These are phyloP conservation scores for Microtus ochrogaster DNA, from an alignment of 2,113 vertebrate species.

Conservation along the genomic window DNA sequence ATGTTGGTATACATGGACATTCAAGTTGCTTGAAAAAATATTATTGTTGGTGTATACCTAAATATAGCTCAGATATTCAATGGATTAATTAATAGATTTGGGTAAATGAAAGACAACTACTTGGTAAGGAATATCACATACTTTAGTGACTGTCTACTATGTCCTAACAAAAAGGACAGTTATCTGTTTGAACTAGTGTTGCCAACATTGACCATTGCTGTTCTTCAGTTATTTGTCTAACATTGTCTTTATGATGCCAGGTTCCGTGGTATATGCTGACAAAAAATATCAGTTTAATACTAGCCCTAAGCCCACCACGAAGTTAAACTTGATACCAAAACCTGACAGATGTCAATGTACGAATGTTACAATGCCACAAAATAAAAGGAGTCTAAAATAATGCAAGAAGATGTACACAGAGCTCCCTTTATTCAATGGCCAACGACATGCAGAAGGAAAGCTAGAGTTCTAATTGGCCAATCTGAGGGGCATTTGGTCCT, in stretches of 20 bases:
- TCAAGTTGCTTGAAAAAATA: neutral
- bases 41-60: neutral
- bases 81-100: neutral
- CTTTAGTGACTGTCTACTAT: neutral
- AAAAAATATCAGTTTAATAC: neutral
- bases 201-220: neutral
- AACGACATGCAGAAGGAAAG: neutral
- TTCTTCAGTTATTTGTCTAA: slow-evolving; percentile 21
- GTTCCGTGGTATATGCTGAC: neutral
- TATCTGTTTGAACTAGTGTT: neutral
- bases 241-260: neutral
- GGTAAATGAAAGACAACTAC: neutral
- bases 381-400: neutral
- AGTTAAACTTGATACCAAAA: neutral
- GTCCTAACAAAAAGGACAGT: neutral
- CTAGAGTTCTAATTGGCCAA: neutral
- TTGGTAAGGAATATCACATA: neutral
- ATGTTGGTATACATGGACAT: neutral
- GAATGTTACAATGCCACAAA: neutral
- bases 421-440: neutral
- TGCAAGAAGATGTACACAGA: neutral
- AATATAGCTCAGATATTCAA: neutral
- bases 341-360: neutral
- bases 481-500: neutral
- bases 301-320: neutral